A percentile compares a stretch with the other conserved stretches of the same genome.
Conservation (phyloP, 2,888 invertebrate genomes). For the Acronicta alni region DNA sequence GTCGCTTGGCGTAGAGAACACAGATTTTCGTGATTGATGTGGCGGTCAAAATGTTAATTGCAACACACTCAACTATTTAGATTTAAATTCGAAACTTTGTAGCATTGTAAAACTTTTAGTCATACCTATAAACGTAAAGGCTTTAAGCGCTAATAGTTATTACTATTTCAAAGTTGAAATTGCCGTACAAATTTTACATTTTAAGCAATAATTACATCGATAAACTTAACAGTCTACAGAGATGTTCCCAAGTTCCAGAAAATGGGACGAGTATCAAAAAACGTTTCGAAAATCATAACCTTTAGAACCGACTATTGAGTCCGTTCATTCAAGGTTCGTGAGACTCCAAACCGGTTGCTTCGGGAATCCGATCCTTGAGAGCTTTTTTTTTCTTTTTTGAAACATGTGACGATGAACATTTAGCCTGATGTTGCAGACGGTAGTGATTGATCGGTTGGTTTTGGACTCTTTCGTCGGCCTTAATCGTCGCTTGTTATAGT, state of each 20-base stretch:
- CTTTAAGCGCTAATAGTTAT: background rate
- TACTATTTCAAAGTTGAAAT: background rate
- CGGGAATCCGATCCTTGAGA: slow-evolving; percentile 59
- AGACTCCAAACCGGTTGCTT: slow-evolving; percentile 58
- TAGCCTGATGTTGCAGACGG: slow-evolving; percentile 50
- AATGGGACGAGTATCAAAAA: slow-evolving; percentile 25
- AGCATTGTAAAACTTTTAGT: background rate
- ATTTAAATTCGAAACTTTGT: background rate
- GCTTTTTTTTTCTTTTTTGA: slow-evolving; percentile 42
- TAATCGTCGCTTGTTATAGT: slow-evolving; percentile 23
- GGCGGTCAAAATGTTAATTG: no score
- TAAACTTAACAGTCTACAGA: background rate
- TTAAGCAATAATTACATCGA: background rate
- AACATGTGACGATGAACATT: slow-evolving; percentile 54
- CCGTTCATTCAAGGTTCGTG: slow-evolving; percentile 60
- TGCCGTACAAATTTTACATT: background rate
- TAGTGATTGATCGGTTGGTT: slow-evolving; percentile 53
- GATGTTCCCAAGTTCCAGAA: slow-evolving; percentile 15
- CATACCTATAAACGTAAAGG: background rate
- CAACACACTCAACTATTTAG: no score
- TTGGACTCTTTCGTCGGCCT: slow-evolving; percentile 38
- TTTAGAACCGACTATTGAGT: slow-evolving; percentile 48
- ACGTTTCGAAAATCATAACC: slow-evolving; percentile 45
- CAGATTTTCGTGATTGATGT: no score
- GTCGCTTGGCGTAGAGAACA: no score